A percentile compares a stretch with the other conserved stretches of the same genome.
phyloP scores from a whole-genome alignment of 2,888 invertebrate genomes.

The Xestia xanthographa region DNA sequence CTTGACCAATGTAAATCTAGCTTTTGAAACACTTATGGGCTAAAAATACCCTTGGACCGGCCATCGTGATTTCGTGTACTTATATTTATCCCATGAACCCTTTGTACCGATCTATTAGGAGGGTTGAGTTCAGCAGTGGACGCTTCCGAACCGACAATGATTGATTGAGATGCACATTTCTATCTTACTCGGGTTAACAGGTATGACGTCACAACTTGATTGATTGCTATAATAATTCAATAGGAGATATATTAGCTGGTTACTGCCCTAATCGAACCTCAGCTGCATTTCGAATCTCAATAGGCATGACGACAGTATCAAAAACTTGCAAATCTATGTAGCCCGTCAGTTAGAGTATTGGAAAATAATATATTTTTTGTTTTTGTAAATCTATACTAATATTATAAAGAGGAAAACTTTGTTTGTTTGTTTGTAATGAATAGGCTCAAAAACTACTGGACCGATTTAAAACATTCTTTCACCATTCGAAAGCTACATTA shows the following conservation, averaged over 20 bases:
- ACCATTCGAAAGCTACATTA: too few species aligned
- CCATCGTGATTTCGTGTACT: neutral
- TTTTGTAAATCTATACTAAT: too few species aligned
- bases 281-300: slow-evolving; percentile 44
- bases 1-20: too few species aligned
- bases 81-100: slow-evolving; percentile 15
- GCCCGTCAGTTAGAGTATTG: too few species aligned
- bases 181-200: slow-evolving; percentile 46
- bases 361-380: too few species aligned
- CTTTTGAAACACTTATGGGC: too few species aligned
- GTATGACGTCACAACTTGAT: slow-evolving; percentile 45
- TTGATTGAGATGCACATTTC: slow-evolving; percentile 55
- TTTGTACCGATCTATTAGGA: slow-evolving; percentile 29
- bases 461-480: too few species aligned
- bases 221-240: slow-evolving; percentile 50
- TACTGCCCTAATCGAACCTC: slow-evolving; percentile 24
- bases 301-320: too few species aligned
- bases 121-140: slow-evolving; percentile 22
- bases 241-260: slow-evolving; percentile 35
- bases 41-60: neutral
- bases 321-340: too few species aligned
- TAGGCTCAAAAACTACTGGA: too few species aligned
- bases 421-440: too few species aligned
- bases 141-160: slow-evolving; percentile 39
- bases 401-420: too few species aligned